These are phyloP conservation scores for Megalopta genalis DNA, from an alignment of 1,140 invertebrate genomes.

Conservation along the genomic window DNA sequence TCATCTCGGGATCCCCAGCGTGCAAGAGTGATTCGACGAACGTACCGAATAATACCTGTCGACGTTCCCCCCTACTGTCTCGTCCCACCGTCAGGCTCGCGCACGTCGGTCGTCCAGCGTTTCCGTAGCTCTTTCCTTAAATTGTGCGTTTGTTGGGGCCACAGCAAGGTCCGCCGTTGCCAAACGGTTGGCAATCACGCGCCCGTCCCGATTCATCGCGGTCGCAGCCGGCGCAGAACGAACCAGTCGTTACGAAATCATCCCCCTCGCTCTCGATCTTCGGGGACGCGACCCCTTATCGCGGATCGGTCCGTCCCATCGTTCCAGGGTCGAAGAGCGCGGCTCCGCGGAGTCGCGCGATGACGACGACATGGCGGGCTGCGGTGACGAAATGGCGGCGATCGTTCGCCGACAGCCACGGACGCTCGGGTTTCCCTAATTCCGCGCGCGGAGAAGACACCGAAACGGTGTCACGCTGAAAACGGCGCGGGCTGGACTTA, in stretches of 20 bases:
- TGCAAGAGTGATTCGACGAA: slow-evolving; percentile 38
- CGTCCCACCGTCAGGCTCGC: too few species aligned
- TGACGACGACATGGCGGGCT: not conserved
- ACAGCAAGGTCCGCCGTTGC: not conserved
- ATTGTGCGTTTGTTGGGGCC: slow-evolving; percentile 37
- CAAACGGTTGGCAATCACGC: not conserved
- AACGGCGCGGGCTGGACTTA: not conserved
- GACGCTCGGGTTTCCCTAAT: not conserved
- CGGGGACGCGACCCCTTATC: too few species aligned
- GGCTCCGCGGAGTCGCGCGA: not conserved
- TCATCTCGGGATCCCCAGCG: slow-evolving; percentile 30
- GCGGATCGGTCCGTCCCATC: not conserved
- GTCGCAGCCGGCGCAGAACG: not conserved
- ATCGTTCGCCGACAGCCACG: not conserved
- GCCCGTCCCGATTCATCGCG: not conserved
- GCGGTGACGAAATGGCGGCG: not conserved
- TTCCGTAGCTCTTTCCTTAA: not conserved
- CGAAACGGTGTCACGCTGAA: not conserved
- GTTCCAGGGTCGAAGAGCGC: not conserved
- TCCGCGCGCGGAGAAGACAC: not conserved
- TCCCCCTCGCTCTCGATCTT: too few species aligned
- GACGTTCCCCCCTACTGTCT: not conserved
- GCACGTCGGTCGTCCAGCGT: not conserved
- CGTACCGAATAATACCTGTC: not conserved
- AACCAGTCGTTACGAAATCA: not conserved